Evolutionary conservation across 2,113 vertebrate species (phyloP), one percentile per base, ranked within the genome.

Genomic region (Xenotilapia caudafasciata): DNA sequence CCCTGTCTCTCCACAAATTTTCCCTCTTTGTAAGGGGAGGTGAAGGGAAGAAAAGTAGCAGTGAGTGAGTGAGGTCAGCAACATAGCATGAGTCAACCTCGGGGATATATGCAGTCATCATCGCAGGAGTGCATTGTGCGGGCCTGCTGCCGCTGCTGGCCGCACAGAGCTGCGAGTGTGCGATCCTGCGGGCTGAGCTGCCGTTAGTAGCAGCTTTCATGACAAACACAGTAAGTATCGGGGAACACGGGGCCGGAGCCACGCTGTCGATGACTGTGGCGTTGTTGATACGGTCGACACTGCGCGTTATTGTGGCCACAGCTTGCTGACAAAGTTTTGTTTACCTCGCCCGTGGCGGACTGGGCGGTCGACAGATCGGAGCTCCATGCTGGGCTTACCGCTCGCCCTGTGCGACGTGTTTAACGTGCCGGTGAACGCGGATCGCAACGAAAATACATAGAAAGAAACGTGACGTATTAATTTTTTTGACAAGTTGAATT

Each of bases 51-150:
- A 65, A 81, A 94, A 90, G 86, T 91, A 75, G 51, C 91, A 83
- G 93, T 4, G 91, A 79, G 90, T 97, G 96, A 97, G 91, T 97
- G 96, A 97, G 94, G 95, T 97, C 96, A 96, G 95, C 96, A 80
- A 95, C 94, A 68, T 92, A 89, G 94, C 94, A 93, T 96, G 96
- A 97, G 95, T 96, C 96, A 96, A 96, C 93, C 94, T 89, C 56
- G 94, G 96, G 94, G 93, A 96, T 96, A 94, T 93, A 80, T 95
- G 96, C 96, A 96, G 95, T 95, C 96, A 96, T 95, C 93, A 60
- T 73, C 90, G 83, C 86, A 6, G 83, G 83, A 65, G 87, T 83
- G 91, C 75, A 51, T 47, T 11, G 89, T 82, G 88, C 88, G 89
- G 88, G 86, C 87, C 86, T 79, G 75, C 87, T n/a, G 58, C 86